phyloP scores from a whole-genome alignment of 2,113 vertebrate species.

The Ptyas mucosa region DNA sequence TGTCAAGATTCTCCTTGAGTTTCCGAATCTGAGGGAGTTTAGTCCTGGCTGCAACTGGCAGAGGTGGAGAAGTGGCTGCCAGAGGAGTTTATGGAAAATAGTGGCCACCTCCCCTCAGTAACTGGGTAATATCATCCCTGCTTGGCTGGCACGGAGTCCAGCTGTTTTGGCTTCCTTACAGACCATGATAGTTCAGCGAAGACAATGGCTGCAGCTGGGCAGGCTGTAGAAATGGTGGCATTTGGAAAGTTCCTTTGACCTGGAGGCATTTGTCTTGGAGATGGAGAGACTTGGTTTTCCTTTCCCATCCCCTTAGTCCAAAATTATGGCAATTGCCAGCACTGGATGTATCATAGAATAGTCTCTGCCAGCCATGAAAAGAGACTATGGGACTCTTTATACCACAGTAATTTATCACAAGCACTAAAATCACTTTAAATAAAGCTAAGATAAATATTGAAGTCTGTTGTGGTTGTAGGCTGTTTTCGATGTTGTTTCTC shows the following conservation, averaged over 20 bases:
- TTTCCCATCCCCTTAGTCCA: background rate
- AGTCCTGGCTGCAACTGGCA: background rate
- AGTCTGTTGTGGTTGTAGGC: background rate
- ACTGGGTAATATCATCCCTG: background rate
- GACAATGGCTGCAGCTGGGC: background rate
- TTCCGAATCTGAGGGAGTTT: background rate
- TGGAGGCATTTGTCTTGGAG: background rate
- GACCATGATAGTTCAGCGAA: background rate
- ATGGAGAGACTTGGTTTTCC: too few relatives aligned
- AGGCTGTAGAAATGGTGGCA: background rate
- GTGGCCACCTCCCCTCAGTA: background rate
- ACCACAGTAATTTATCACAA: slow-evolving; percentile 15
- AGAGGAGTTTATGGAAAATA: background rate
- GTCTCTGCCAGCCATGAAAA: background rate
- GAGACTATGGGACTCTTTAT: background rate
- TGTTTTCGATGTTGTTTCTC: background rate
- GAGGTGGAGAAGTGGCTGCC: background rate
- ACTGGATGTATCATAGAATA: background rate
- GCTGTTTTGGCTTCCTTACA: background rate
- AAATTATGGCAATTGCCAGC: background rate
- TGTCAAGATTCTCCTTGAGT: background rate
- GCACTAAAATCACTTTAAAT: slow-evolving; percentile 36
- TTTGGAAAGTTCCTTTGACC: background rate
- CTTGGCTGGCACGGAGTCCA: background rate
- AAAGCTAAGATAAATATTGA: background rate